These are phyloP conservation scores for Geococcyx californianus DNA, from an alignment of 2,113 vertebrate species.

Conservation along the genomic window DNA sequence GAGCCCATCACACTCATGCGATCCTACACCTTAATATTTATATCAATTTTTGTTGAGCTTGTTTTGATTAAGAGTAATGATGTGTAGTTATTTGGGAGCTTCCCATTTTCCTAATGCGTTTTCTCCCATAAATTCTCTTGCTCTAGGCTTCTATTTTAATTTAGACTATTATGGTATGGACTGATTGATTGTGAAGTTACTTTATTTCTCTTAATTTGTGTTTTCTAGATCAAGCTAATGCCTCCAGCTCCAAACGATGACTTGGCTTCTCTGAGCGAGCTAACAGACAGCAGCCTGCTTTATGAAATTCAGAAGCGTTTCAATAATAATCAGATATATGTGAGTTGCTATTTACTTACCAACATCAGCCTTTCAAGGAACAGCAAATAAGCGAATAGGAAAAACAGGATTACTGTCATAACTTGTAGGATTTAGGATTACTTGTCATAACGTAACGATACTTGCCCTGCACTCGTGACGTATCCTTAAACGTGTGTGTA, in stretches of 20 bases:
- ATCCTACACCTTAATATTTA: background rate
- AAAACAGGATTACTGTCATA: background rate
- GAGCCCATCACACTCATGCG: background rate
- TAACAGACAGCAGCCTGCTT: constrained; percentile 93
- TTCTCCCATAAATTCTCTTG: background rate
- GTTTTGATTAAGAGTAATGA: background rate
- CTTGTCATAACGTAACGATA: background rate
- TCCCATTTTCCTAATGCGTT: background rate
- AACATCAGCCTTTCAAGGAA: background rate
- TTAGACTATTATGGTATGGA: background rate
- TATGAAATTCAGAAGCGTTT: constrained; percentile 98
- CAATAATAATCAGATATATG: constrained; percentile 93
- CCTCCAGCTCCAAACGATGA: constrained; percentile 95
- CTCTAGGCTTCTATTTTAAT: background rate
- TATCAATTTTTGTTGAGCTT: background rate
- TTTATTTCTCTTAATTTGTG: background rate
- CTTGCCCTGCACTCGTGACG: background rate
- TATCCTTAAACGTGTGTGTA: background rate
- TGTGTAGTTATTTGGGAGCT: background rate
- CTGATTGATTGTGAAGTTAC: background rate
- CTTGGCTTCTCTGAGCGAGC: constrained; percentile 92
- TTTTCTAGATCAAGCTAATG: constrained; percentile 89
- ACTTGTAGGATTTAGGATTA: too few relatives aligned
- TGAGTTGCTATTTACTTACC: constrained; percentile 69
- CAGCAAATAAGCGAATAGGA: background rate